A percentile compares a stretch with the other conserved stretches of the same genome.
phyloP scores from a whole-genome alignment of 2,888 invertebrate genomes.

The Cephonodes hylas region DNA sequence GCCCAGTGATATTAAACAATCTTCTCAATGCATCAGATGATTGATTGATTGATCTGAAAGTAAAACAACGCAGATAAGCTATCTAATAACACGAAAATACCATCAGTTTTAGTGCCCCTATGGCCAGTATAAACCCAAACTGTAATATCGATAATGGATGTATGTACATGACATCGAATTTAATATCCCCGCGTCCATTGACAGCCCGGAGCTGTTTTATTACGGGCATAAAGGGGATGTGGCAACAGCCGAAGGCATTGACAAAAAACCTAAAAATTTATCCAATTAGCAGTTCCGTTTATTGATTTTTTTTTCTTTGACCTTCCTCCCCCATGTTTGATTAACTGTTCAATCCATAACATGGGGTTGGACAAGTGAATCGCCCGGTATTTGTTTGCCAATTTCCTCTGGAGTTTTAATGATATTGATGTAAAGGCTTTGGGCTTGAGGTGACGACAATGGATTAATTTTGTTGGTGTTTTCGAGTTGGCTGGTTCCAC shows the following conservation, averaged over 20 bases:
- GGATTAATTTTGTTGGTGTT: too few species aligned
- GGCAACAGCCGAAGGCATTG: slow-evolving; percentile 15
- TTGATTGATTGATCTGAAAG: too few species aligned
- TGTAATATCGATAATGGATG: not conserved
- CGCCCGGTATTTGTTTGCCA: not conserved
- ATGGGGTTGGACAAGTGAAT: slow-evolving; percentile 25
- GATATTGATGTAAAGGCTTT: not conserved
- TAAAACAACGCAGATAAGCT: too few species aligned
- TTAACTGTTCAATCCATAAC: slow-evolving; percentile 49
- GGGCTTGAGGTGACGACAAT: too few species aligned
- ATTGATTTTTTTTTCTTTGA: slow-evolving; percentile 46
- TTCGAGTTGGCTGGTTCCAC: too few species aligned
- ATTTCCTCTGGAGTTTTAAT: not conserved
- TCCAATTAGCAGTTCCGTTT: slow-evolving; percentile 56
- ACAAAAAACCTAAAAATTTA: slow-evolving; percentile 48
- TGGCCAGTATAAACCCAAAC: not conserved
- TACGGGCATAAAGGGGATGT: slow-evolving; percentile 10
- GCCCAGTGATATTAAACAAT: too few species aligned
- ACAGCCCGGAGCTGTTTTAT: not conserved
- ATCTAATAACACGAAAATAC: too few species aligned
- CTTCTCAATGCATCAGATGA: too few species aligned
- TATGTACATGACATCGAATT: not conserved
- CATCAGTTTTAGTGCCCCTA: too few species aligned
- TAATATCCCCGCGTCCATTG: not conserved
- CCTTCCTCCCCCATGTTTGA: slow-evolving; percentile 46